Base-by-base conservation (phyloP, 1,140 invertebrate species). In the Psix sp. region DNA sequence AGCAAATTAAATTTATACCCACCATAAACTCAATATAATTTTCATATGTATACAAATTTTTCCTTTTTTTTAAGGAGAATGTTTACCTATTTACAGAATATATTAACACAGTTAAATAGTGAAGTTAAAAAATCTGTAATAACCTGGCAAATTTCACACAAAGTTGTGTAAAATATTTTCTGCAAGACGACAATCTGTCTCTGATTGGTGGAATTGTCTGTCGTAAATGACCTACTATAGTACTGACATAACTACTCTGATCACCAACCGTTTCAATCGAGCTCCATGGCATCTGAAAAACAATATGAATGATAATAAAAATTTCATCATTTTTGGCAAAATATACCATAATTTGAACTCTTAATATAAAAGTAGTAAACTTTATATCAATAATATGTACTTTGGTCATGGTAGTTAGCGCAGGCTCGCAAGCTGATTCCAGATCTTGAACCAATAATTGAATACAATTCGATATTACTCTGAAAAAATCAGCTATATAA, bases 161-260 rank as follows among this genome's bases (percentile, higher is more conserved):
- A 79, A 99, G 96, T 84, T 99, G 96, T 0, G 97, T 99, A 84
- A 99, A 99, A 86, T 99, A 99, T 89, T 99, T 99, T 26, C 97
- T 88, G 0, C 97, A 97, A 11, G 95, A 95, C 0, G 95, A 91
- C n/a, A 99, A 88, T 81, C 96, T 94, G 80, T 99, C 96, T 57
- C 98, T 85, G 7, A 99, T 91, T 5, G 94, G 88, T 0, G 98
- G 98, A 40, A 99, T 91, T 0, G 94, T 94, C 77, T 94, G 92
- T 81, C 95, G 93, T 3, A 99, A 89, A 82, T 98, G 95, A 59
- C 91, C 89, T 1, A 95, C 92, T 14, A 99, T 95, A 6, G 94
- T 93, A 10, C 94, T 95, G 0, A 99, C 94, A 84, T 99, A 99
- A 6, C 93, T 90, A 86, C 96, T 98, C 87, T 99, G 97, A 85